Conservation (phyloP, 1,140 invertebrate genomes). For the Goniozus legneri region DNA sequence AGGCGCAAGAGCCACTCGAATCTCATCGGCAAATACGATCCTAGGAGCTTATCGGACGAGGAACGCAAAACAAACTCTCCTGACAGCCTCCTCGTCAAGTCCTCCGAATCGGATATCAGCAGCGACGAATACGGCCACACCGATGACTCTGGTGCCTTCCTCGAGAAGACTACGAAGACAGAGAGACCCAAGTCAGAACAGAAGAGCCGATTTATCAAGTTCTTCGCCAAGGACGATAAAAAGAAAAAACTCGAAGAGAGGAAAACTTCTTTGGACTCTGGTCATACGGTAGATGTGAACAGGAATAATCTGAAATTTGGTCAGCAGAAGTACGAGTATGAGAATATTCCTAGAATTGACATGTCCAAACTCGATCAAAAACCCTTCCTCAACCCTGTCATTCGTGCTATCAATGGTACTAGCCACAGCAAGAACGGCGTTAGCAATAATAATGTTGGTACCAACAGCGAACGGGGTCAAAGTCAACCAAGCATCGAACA, state of each 20-base stretch:
- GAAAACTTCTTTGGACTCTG: slow-evolving; percentile 6
- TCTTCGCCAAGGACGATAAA: slow-evolving; percentile 42
- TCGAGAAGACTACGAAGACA: slow-evolving; percentile 37
- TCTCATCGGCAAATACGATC: slow-evolving; percentile 19
- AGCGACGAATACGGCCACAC: slow-evolving; percentile 51
- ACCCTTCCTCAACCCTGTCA: slow-evolving; percentile 15
- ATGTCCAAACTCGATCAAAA: slow-evolving; percentile 44
- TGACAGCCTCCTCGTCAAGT: slow-evolving; percentile 47
- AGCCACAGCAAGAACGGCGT: neutral
- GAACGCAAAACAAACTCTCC: slow-evolving; percentile 50
- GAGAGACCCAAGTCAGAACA: slow-evolving; percentile 27
- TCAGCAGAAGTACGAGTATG: slow-evolving; percentile 44
- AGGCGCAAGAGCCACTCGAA: slow-evolving; percentile 15
- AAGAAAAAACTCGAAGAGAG: slow-evolving; percentile 21
- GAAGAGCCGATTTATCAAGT: slow-evolving; percentile 43
- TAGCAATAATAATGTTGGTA: neutral
- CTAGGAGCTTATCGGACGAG: slow-evolving; percentile 42
- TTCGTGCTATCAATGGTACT: neutral
- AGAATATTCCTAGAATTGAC: slow-evolving; percentile 52
- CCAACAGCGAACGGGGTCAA: slow-evolving; percentile 3
- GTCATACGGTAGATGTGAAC: slow-evolving; percentile 32
- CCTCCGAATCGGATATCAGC: slow-evolving; percentile 47
- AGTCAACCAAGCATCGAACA: slow-evolving; percentile 45
- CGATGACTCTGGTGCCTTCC: slow-evolving; percentile 49
- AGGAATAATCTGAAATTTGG: slow-evolving; percentile 30